Evolutionary conservation across 2,797 vertebrate genomes (phyloP).

Genomic region (Dicrostonyx torquatus): DNA sequence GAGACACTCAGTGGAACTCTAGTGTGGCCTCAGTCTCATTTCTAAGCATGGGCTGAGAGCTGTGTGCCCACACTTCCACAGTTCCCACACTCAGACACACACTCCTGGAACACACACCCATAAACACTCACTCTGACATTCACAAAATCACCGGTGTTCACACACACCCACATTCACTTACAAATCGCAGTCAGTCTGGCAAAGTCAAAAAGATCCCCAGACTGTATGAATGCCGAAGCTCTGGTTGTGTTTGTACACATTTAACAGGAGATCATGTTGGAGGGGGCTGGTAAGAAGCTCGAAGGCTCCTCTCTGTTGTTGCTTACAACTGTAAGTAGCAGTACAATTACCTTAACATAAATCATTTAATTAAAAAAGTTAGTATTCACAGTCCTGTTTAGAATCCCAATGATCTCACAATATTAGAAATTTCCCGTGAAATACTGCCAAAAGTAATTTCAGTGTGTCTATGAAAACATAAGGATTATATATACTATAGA

Average conservation of each 20-base stretch:
- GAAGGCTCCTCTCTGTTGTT: accelerated
- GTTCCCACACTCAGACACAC: too few relatives aligned
- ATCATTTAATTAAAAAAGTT: not conserved
- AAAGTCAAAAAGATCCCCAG: accelerated
- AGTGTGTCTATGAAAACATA: accelerated
- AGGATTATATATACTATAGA: not conserved
- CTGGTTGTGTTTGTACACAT: accelerated
- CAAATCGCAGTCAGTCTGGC: accelerated
- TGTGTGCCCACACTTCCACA: too few relatives aligned
- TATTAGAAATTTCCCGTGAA: not conserved
- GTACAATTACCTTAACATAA: not conserved
- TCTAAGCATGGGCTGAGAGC: accelerated
- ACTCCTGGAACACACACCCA: too few relatives aligned
- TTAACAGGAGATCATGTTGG: accelerated
- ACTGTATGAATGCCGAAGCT: accelerated
- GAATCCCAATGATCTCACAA: not conserved
- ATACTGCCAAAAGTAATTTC: not conserved
- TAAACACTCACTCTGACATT: not conserved
- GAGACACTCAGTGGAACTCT: accelerated
- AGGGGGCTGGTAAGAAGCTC: too few relatives aligned
- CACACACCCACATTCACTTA: not conserved
- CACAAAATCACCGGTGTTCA: not conserved
- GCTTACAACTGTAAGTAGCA: accelerated
- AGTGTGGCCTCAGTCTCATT: accelerated
- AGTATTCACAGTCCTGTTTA: too few relatives aligned